Conservation (phyloP, 1,140 invertebrate genomes). For the Drosophila auraria region DNA sequence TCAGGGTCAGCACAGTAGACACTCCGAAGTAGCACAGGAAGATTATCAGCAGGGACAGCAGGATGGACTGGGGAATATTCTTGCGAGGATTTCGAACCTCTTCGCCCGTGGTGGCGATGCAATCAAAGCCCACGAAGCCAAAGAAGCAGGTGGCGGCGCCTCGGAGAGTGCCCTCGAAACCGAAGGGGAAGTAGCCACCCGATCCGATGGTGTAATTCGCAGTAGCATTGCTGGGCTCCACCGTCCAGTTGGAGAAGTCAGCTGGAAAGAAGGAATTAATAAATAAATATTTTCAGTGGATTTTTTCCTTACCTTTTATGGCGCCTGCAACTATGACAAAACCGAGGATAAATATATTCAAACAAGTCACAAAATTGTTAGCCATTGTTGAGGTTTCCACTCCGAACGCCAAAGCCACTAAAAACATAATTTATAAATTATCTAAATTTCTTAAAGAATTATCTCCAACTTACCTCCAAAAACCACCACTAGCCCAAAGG, state of each 20-base stretch:
- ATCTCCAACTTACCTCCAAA: conserved; percentile 86
- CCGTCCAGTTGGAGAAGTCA: conserved; percentile 61
- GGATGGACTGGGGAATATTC: conserved; percentile 94
- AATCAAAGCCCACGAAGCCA: conserved; percentile 97
- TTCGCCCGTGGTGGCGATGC: conserved; percentile 90
- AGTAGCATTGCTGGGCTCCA: conserved; percentile 41
- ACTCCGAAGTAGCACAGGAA: conserved; percentile 94
- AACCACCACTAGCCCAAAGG: conserved; percentile 87
- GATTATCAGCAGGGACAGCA: conserved; percentile 92
- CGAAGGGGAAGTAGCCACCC: conserved; percentile 90
- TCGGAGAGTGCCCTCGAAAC: conserved; percentile 88
- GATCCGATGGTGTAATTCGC: conserved; percentile 68
- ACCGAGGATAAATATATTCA: conserved; percentile 93
- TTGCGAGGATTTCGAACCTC: conserved; percentile 93
- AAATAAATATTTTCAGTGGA: too few relatives aligned
- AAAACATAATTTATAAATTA: not conserved
- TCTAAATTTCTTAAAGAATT: too few relatives aligned
- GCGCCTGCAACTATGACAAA: conserved; percentile 93
- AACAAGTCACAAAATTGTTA: conserved; percentile 93
- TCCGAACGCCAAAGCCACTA: conserved; percentile 89
- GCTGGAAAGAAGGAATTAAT: too few relatives aligned
- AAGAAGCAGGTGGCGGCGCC: conserved; percentile 98
- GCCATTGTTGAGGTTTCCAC: conserved; percentile 93
- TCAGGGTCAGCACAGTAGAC: conserved; percentile 93
- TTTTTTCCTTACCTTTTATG: conserved; percentile 88